Conservation (phyloP, 1,140 invertebrate species). For the Drosophila pectinifera region DNA sequence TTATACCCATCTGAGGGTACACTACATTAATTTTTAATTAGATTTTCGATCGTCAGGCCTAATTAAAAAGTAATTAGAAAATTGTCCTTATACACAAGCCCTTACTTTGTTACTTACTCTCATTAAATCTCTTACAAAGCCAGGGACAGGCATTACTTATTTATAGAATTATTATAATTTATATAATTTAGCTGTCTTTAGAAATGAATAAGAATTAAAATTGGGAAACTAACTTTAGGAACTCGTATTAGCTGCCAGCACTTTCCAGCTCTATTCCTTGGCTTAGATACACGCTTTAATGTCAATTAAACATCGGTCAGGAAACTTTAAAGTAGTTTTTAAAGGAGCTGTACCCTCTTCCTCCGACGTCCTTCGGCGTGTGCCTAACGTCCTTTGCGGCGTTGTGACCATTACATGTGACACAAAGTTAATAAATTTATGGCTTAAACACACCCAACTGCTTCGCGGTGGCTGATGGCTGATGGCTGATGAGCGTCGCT, state of each 20-base stretch:
- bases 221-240: background rate
- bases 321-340: slow-evolving; percentile 50
- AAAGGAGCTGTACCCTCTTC: slow-evolving; percentile 4
- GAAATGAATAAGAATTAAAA: too few relatives aligned
- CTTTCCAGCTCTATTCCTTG: background rate
- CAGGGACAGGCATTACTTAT: too few relatives aligned
- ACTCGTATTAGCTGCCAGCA: background rate
- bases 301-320: slow-evolving; percentile 49
- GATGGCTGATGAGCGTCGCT: slow-evolving; percentile 33
- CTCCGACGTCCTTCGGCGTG: background rate
- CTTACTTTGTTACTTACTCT: too few relatives aligned
- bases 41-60: too few relatives aligned
- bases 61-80: too few relatives aligned
- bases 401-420: slow-evolving; percentile 78
- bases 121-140: too few relatives aligned
- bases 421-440: slow-evolving; percentile 84
- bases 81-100: too few relatives aligned
- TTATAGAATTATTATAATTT: too few relatives aligned
- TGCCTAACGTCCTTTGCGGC: background rate
- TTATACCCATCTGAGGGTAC: too few relatives aligned
- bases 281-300: background rate
- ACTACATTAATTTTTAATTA: too few relatives aligned
- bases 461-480: slow-evolving; percentile 33
- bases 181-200: too few relatives aligned
- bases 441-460: slow-evolving; percentile 77